Conservation (phyloP, 1,140 invertebrate species). For the Diabrotica undecimpunctata region DNA sequence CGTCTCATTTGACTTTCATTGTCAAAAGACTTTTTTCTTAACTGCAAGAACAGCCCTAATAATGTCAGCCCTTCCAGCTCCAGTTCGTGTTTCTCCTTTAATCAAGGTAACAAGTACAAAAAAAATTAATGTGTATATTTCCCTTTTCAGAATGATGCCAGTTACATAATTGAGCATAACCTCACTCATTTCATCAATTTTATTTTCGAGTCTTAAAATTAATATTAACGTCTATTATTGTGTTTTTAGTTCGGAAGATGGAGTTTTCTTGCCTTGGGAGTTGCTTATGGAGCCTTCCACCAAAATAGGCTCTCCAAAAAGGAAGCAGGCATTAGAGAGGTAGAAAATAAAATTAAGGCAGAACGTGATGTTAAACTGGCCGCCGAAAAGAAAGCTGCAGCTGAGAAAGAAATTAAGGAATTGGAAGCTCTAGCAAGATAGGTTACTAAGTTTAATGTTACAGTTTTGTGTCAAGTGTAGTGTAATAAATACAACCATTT, state of each 20-base stretch:
- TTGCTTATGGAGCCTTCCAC: conserved; percentile 67
- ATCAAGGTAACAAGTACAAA: conserved; percentile 59
- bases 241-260: conserved; percentile 65
- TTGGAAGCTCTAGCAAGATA: conserved; percentile 40
- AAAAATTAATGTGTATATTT: conserved; percentile 15
- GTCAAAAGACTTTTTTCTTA: too few species aligned
- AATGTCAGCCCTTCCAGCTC: conserved; percentile 48
- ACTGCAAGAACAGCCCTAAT: not conserved
- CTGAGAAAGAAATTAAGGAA: conserved; percentile 48
- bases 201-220: conserved; percentile 5
- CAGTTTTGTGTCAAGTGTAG: too few species aligned
- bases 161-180: not conserved
- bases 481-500: too few species aligned
- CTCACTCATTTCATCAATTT: not conserved
- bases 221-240: too few species aligned
- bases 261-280: conserved; percentile 63
- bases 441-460: not conserved
- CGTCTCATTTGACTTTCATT: too few species aligned
- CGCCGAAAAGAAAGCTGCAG: conserved; percentile 59
- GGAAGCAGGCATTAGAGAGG: conserved; percentile 60
- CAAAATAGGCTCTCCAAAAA: conserved; percentile 64
- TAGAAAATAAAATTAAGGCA: conserved; percentile 62
- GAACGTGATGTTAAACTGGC: conserved; percentile 66
- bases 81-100: conserved; percentile 67
- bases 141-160: not conserved